Evolutionary conservation across 2,113 vertebrate genomes (phyloP), one percentile per base, ranked within the genome.

Genomic region (Calidris pugnax): DNA sequence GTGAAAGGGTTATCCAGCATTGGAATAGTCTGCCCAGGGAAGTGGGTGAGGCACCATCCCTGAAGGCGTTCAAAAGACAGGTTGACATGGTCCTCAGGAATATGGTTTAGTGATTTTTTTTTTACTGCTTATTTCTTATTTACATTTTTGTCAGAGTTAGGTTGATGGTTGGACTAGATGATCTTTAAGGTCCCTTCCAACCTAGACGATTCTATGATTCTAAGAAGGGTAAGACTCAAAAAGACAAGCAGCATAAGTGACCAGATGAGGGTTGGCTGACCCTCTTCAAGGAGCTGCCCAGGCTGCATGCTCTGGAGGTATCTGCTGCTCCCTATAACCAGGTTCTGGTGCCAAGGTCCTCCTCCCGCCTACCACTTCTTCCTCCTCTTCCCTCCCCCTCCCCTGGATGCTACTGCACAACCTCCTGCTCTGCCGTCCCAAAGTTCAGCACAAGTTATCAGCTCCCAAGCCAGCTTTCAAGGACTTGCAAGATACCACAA

Each of bases 401-500:
- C 33, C 30, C 33, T 2, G 1, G 59, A 72, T 1, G 2, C 26
- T 87, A 4, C 51, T 37, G 50, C 1, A 1, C 15, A 35, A 39
- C 30, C 59, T 84, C 17, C 53, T 53, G 27, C 68, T 77, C 47
- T 85, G 26, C 23, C 0, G 0, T 7, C 56, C 37, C 53, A 14
- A 63, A 72, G 69, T 71, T 91, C 91, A 75, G 35, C 30, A 1
- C 2, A 33, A 87, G 55, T 16, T 71, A 64, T 14, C 69, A 12
- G 33, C 43, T 91, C 66, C 59, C 8, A 18, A 57, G 56, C 43
- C 86, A 82, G 45, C 66, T 95, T 90, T 89, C 80, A 84, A 89
- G 80, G 92, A 64, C 75, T 72, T 32, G 35, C 50, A 95, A 55
- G 88, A 79, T 87, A 90, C 66, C 62, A 17, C 62, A 50, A 21